Percentiles rank a stretch among this genome's conserved stretches.
phyloP scores from a whole-genome alignment of 1,140 invertebrate genomes.

The Vanessa atalanta region DNA sequence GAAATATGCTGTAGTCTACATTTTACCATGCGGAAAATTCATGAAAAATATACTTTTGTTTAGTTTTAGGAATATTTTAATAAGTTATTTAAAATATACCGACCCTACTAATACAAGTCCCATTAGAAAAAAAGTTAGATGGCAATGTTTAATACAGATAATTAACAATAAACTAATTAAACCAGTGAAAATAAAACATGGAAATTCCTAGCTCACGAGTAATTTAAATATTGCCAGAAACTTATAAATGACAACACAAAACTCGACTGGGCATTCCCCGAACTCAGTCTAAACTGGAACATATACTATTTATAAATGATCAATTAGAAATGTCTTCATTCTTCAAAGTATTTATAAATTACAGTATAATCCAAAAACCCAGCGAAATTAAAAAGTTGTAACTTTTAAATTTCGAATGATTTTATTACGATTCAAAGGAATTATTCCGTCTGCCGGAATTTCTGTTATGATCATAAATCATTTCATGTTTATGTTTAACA shows the following conservation, averaged over 20 bases:
- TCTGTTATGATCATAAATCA: background rate
- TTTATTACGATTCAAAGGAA: slow-evolving; percentile 1
- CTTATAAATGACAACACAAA: background rate
- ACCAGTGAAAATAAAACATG: too few relatives aligned
- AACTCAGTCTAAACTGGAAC: background rate
- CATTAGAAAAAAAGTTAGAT: too few relatives aligned
- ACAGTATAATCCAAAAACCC: background rate
- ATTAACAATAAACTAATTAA: too few relatives aligned
- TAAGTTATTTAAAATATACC: background rate
- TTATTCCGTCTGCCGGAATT: background rate
- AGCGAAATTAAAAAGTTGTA: background rate
- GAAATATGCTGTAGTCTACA: slow-evolving; percentile 21
- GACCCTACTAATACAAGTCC: too few relatives aligned
- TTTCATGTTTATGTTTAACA: slow-evolving; percentile 1
- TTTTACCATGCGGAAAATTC: background rate
- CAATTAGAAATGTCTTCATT: background rate
- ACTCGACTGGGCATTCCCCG: background rate
- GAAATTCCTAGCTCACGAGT: too few relatives aligned
- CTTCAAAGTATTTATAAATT: background rate
- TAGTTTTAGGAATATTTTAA: background rate
- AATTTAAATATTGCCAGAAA: too few relatives aligned
- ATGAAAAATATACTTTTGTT: background rate
- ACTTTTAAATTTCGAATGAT: background rate
- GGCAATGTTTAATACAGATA: too few relatives aligned
- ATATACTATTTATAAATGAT: background rate